Evolutionary conservation across 2,797 vertebrate species (phyloP).

Genomic region (Sebastes taczanowskii): DNA sequence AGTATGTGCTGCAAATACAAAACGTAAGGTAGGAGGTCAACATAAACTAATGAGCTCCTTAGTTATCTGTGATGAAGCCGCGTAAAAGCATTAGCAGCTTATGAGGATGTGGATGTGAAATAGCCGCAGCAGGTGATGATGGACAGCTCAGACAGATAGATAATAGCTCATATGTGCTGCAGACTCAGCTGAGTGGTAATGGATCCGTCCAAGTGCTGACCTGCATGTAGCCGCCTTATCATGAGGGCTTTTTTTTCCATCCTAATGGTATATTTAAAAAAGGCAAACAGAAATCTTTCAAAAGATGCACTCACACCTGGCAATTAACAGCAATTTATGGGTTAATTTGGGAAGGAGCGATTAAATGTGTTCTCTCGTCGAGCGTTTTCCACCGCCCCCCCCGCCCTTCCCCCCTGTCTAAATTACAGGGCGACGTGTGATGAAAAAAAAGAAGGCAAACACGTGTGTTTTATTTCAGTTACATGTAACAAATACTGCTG

Average conservation of each 20-base stretch:
- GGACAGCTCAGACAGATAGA: constrained; percentile 37
- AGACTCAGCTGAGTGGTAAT: constrained; percentile 41
- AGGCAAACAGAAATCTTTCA: constrained; percentile 5
- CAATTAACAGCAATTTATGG: neutral
- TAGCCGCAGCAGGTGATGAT: constrained; percentile 29
- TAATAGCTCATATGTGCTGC: constrained; percentile 41
- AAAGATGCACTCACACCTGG: neutral
- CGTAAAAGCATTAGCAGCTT: constrained; percentile 28
- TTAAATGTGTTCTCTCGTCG: neutral
- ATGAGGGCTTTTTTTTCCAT: constrained; percentile 25
- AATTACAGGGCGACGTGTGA: constrained; percentile 11
- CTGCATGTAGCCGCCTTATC: constrained; percentile 8
- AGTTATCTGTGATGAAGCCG: neutral
- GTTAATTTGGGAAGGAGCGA: neutral
- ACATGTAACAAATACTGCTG: constrained; percentile 3
- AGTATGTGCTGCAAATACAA: neutral
- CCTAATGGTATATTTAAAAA: constrained; percentile 33
- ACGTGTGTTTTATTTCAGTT: neutral
- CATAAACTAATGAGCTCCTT: constrained; percentile 12
- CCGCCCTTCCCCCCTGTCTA: neutral
- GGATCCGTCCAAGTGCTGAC: constrained; percentile 50
- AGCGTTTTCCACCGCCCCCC: neutral
- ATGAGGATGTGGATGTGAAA: constrained; percentile 15
- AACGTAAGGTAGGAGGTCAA: neutral
- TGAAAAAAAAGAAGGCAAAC: neutral